Evolutionary conservation across 2,113 vertebrate genomes (phyloP).

Genomic region (Petaurus breviceps): DNA sequence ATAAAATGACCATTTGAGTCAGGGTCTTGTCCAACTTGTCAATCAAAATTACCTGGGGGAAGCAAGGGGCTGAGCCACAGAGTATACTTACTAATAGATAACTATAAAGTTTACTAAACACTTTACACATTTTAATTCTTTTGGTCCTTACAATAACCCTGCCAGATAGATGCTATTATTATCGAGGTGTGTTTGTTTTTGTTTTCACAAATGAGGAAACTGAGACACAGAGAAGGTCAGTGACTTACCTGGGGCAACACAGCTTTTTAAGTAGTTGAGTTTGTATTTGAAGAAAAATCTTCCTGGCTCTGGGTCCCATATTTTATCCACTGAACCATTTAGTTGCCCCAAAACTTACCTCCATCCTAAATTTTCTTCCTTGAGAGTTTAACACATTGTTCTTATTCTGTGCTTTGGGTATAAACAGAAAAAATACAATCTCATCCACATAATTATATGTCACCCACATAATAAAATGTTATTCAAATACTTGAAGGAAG

Average conservation of each 20-base stretch:
- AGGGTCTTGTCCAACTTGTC: background rate
- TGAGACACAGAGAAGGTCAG: no score
- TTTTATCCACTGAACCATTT: background rate
- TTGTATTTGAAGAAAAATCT: background rate
- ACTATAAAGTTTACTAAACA: background rate
- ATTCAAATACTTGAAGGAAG: no score
- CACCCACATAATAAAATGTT: no score
- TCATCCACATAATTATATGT: no score
- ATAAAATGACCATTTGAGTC: background rate
- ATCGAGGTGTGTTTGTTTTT: no score
- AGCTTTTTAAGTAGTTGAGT: background rate
- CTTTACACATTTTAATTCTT: background rate
- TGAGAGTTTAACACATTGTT: background rate
- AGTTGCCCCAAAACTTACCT: background rate
- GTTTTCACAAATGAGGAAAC: no score
- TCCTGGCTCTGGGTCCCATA: background rate
- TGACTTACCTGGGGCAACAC: no score
- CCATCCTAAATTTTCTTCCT: background rate
- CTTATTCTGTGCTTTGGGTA: background rate
- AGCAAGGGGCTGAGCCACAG: background rate
- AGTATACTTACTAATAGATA: background rate
- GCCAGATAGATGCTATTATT: background rate
- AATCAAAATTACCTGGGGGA: background rate
- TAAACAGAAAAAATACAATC: background rate
- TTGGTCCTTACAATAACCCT: background rate